These are phyloP conservation scores for Lysandra bellargus DNA, from an alignment of 2,888 invertebrate genomes.

Conservation along the genomic window DNA sequence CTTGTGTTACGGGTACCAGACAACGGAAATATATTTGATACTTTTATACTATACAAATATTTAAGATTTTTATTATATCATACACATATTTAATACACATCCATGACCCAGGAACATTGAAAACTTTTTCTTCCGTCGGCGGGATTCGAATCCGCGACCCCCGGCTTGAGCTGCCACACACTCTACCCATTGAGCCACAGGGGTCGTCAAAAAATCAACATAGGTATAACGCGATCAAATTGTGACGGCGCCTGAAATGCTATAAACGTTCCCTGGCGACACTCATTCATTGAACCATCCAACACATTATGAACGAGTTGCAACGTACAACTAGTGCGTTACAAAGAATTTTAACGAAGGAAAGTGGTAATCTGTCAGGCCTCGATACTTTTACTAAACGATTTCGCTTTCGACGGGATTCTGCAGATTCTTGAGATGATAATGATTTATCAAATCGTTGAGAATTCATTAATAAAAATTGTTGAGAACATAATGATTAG, in stretches of 20 bases:
- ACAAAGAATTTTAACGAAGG: slow-evolving; percentile 29
- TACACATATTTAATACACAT: too few relatives aligned
- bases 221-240: too few relatives aligned
- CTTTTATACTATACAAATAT: too few relatives aligned
- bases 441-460: neutral
- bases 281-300: neutral
- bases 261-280: neutral
- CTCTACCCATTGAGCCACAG: too few relatives aligned
- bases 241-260: neutral
- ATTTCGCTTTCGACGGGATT: slow-evolving; percentile 22
- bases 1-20: too few relatives aligned
- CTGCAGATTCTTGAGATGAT: neutral
- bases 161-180: too few relatives aligned
- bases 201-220: too few relatives aligned
- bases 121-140: too few relatives aligned
- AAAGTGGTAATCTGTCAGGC: slow-evolving; percentile 26
- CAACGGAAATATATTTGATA: too few relatives aligned
- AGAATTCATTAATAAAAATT: neutral
- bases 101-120: too few relatives aligned
- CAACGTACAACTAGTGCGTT: slow-evolving; percentile 23
- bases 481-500: neutral
- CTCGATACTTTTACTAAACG: slow-evolving; percentile 23
- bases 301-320: neutral
- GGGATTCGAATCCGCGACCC: too few relatives aligned
- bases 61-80: too few relatives aligned